Base-by-base conservation (phyloP, 2,113 vertebrate species). In the Odontophorus gujanensis region DNA sequence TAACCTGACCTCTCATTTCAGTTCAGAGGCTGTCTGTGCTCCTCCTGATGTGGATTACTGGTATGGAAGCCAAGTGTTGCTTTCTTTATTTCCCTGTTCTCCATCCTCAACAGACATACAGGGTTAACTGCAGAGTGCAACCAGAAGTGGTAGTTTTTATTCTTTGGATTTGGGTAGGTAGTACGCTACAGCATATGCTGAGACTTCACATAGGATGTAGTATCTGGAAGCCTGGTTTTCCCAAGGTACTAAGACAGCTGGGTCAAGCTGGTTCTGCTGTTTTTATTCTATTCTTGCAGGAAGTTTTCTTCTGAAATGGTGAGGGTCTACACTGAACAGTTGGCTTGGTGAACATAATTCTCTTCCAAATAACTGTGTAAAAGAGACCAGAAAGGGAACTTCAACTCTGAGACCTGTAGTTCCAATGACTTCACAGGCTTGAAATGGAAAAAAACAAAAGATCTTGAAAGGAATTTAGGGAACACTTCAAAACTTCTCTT, bases 401-500 rank as follows among this genome's bases (percentile, higher is more conserved):
- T 87, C 18, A 43, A 42, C 11, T 73, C 30, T 63, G 3, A 1
- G 30, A 89, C 15, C 7, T 51, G 20, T 34, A 89, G 8, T 47
- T 89, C 57, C 42, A 55, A 9, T 24, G 40, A 34, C 32, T 74
- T 77, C n/a, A 4, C 18, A 81, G 50, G 16, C 6, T 83, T 1
- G 2, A 8, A 4, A 53, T 12, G 13, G 10, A 30, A 55, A 16
- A 24, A 32, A 67, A 28, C n/a, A 59, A 58, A 7, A 0, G 1
- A 5, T 38, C 8, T 43, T 79, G 51, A 53, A 61, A 89, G 68
- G 7, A 4, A 45, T 42, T 45, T 81, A 34, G 12, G 38, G 3
- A 19, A 78, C 28, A 43, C 75, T 87, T 81, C 79, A 69, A 94
- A 76, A 76, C 9, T 59, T 78, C 51, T 61, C 85, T 87, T 96